Conservation (phyloP, 37 sponge, comb jelly and placozoan genomes). For the Crambe crambe region DNA sequence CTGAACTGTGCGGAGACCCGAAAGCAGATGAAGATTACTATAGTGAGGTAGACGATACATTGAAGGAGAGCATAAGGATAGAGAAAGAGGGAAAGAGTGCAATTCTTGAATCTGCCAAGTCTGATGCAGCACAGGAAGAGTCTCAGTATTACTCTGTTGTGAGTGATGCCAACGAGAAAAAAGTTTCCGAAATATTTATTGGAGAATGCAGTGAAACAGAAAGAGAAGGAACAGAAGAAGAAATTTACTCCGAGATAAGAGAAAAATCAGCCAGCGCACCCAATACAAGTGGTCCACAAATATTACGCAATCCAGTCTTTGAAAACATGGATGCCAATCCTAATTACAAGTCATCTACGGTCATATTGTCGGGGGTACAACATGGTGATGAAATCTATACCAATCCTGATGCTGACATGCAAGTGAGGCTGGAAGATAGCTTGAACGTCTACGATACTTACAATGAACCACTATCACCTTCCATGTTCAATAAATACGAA, state of each 20-base stretch:
- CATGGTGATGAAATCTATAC: neutral
- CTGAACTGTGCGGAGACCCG: neutral
- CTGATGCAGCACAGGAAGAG: neutral
- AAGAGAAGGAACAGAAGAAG: neutral
- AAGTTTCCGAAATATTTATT: too few species aligned
- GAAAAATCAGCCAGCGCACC: neutral
- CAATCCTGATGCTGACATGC: neutral
- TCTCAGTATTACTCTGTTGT: too few species aligned
- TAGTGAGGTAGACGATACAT: neutral
- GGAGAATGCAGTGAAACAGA: neutral
- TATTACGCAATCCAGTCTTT: neutral
- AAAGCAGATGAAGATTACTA: neutral
- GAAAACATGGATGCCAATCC: neutral
- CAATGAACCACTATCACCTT: conserved; percentile 34
- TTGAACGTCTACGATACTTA: conserved; percentile 19
- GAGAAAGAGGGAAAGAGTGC: too few species aligned
- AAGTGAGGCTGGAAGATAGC: neutral
- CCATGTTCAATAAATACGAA: neutral
- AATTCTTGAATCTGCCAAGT: neutral
- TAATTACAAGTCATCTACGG: neutral
- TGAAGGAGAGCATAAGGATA: neutral
- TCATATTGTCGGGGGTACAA: neutral
- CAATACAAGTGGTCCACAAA: neutral
- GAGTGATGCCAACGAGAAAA: too few species aligned
- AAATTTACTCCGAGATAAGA: neutral